Evolutionary conservation across 2,113 vertebrate genomes (phyloP).

Genomic region (Todiramphus saurophagus): DNA sequence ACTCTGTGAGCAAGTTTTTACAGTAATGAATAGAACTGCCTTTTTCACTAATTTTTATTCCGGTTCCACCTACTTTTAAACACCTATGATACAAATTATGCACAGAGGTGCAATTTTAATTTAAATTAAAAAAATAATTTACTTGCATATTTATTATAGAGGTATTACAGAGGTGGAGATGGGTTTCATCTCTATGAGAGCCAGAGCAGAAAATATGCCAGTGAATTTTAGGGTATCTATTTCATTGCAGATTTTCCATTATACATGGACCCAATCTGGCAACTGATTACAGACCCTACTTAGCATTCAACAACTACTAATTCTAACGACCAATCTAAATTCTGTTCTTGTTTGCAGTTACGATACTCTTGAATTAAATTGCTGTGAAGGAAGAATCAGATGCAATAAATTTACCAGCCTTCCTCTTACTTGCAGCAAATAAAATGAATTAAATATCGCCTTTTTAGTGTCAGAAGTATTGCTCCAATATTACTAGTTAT

Average conservation of each 20-base stretch:
- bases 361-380: neutral
- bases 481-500: neutral
- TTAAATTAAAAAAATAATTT: neutral
- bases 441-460: neutral
- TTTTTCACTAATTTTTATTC: neutral
- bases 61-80: neutral
- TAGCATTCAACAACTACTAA: neutral
- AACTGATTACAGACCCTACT: neutral
- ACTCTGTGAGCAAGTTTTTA: neutral
- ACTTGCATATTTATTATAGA: neutral
- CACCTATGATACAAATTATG: neutral
- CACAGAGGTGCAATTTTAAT: neutral
- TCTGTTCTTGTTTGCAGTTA: neutral
- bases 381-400: neutral
- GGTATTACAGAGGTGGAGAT: neutral
- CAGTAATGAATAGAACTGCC: neutral
- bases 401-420: neutral
- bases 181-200: neutral
- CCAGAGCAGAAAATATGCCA: neutral
- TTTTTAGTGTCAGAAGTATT: neutral
- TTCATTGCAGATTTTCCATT: neutral
- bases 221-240: neutral
- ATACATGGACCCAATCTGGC: neutral
- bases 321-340: neutral
- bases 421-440: neutral